A percentile compares a stretch with the other conserved stretches of the same genome.
phyloP scores from a whole-genome alignment of 2,888 invertebrate species.

The Caenorhabditis parvicauda region DNA sequence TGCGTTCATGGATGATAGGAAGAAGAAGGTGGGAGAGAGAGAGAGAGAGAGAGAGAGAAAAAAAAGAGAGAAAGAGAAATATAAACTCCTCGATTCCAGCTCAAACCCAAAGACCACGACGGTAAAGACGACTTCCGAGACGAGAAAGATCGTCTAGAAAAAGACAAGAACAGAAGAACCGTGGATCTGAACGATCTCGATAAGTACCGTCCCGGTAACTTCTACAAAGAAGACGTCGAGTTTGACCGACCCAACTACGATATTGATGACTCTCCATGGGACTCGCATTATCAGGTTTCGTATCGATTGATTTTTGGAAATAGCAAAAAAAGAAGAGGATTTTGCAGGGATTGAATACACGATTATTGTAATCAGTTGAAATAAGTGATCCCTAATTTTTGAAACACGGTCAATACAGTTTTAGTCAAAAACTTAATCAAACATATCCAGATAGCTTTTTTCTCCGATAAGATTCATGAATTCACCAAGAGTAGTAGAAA shows the following conservation, averaged over 20 bases:
- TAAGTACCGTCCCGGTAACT: constrained; percentile 46
- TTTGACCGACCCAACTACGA: constrained; percentile 42
- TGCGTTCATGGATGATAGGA: constrained; percentile 38
- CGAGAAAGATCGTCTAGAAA: constrained; percentile 49
- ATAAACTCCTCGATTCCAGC: constrained; percentile 9
- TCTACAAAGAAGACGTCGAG: constrained; percentile 51
- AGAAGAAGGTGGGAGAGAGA: constrained; percentile 25
- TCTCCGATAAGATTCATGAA: not conserved
- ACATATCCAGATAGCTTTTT: not conserved
- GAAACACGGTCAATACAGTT: no score
- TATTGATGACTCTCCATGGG: constrained; percentile 64
- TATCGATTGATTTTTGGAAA: not conserved
- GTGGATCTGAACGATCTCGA: constrained; percentile 39
- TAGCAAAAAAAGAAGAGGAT: no score
- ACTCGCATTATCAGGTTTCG: constrained; percentile 67
- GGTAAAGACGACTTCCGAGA: constrained; percentile 37
- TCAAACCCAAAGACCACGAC: constrained; percentile 22
- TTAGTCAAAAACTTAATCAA: no score
- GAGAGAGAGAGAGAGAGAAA: not conserved
- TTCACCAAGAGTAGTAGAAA: not conserved
- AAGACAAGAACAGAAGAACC: constrained; percentile 32
- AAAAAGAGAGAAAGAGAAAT: no score
- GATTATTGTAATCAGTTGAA: not conserved
- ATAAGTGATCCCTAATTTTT: not conserved
- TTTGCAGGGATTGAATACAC: no score